Evolutionary conservation across 2,797 vertebrate species (phyloP).

Genomic region (Scarus forsteni): DNA sequence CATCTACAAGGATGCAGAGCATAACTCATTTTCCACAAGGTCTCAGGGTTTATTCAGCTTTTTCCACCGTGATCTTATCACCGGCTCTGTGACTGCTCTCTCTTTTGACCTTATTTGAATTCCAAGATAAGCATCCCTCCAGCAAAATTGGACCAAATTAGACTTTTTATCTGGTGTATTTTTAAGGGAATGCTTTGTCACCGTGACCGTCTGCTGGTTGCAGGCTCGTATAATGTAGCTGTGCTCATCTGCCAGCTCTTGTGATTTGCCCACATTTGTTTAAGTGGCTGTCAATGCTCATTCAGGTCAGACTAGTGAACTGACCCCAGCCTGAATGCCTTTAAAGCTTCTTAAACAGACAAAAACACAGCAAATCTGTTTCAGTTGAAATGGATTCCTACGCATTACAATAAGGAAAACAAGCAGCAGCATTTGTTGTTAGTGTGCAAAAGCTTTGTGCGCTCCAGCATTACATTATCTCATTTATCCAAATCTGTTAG

Average conservation of each 20-base stretch:
- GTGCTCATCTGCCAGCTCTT: constrained; percentile 55
- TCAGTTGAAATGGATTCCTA: constrained; percentile 52
- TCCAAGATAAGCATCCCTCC: constrained; percentile 78
- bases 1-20: constrained; percentile 66
- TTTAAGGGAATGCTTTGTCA: constrained; percentile 78
- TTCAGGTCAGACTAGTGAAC: constrained; percentile 67
- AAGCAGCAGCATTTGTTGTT: constrained; percentile 51
- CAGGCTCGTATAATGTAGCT: constrained; percentile 47
- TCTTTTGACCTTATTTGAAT: constrained; percentile 83
- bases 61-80: constrained; percentile 74
- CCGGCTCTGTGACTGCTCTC: constrained; percentile 64
- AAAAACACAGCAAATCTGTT: constrained; percentile 60
- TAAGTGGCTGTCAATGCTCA: constrained; percentile 62
- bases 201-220: constrained; percentile 59
- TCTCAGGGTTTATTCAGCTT: constrained; percentile 66
- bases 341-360: constrained; percentile 69
- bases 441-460: constrained; percentile 47
- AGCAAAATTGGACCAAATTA: constrained; percentile 82
- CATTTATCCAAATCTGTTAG: constrained; percentile 53
- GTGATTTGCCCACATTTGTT: constrained; percentile 63
- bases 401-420: constrained; percentile 50
- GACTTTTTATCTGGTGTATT: constrained; percentile 81
- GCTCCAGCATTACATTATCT: constrained; percentile 50
- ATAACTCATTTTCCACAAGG: constrained; percentile 70
- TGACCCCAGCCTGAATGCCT: constrained; percentile 68